Percentiles rank a stretch among this genome's conserved stretches.
Conservation (phyloP, 2,888 invertebrate genomes). For the Cotesia congregata region DNA sequence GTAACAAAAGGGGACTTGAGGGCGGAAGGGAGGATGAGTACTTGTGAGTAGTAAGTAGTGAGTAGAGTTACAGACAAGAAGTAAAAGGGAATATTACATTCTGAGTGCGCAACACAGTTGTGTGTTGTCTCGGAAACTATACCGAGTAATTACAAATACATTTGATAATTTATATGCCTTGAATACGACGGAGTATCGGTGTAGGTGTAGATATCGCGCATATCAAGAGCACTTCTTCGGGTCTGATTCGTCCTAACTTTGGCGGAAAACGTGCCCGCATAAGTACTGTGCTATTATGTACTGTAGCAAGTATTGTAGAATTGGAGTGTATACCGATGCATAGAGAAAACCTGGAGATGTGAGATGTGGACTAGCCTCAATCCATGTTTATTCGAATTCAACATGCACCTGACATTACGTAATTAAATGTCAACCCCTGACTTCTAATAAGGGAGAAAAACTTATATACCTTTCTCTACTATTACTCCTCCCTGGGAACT, state of each 20-base stretch:
- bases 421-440: constrained; percentile 55
- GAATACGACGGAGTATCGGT: not conserved
- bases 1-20: constrained; percentile 19
- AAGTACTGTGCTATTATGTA: not conserved
- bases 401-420: constrained; percentile 56
- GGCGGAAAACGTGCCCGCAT: not conserved
- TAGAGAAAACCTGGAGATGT: constrained; percentile 29
- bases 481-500: not conserved
- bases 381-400: constrained; percentile 53
- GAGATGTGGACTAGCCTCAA: constrained; percentile 32
- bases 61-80: constrained; percentile 2
- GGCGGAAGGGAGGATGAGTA: constrained; percentile 1
- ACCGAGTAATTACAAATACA: constrained; percentile 3
- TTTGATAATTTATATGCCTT: not conserved
- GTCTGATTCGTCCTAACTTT: not conserved
- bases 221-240: not conserved
- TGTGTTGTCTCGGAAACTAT: not conserved
- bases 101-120: not conserved
- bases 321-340: not conserved
- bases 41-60: not conserved
- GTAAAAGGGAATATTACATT: not conserved
- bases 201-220: not conserved
- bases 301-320: too few relatives aligned
- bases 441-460: constrained; percentile 40
- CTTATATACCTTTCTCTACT: constrained; percentile 19